phyloP scores from a whole-genome alignment of 2,888 invertebrate genomes.

The Maniola hyperantus region DNA sequence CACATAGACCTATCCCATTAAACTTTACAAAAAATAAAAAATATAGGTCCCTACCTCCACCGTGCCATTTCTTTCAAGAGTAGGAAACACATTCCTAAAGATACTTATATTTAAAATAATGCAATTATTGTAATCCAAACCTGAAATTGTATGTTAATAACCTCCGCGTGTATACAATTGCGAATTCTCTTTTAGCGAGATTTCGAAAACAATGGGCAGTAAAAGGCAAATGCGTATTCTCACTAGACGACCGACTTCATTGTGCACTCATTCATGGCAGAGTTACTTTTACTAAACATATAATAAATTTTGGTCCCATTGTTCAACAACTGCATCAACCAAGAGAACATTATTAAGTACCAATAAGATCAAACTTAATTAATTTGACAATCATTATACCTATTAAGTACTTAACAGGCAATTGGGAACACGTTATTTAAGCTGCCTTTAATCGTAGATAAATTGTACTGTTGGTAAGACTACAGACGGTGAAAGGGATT shows the following conservation, averaged over 20 bases:
- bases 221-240: constrained; percentile 37
- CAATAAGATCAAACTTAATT: background rate
- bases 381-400: background rate
- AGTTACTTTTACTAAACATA: constrained; percentile 62
- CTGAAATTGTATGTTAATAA: constrained; percentile 4
- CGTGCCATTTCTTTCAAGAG: background rate
- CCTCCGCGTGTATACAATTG: background rate
- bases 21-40: background rate
- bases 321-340: constrained; percentile 6
- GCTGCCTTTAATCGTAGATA: background rate
- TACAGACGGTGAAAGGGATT: constrained; percentile 29
- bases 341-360: background rate
- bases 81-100: background rate
- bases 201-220: constrained; percentile 38
- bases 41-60: background rate
- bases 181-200: constrained; percentile 30
- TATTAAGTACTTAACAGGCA: too few species aligned
- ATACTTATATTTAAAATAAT: background rate
- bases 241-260: constrained; percentile 52
- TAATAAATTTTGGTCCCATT: constrained; percentile 21
- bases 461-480: constrained; percentile 12
- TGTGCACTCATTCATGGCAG: constrained; percentile 52
- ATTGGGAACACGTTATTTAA: constrained; percentile 1
- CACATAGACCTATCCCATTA: constrained; percentile 28
- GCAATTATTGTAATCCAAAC: constrained; percentile 15